Evolutionary conservation across 2,113 vertebrate species (phyloP).

Genomic region (Xiphophorus couchianus): DNA sequence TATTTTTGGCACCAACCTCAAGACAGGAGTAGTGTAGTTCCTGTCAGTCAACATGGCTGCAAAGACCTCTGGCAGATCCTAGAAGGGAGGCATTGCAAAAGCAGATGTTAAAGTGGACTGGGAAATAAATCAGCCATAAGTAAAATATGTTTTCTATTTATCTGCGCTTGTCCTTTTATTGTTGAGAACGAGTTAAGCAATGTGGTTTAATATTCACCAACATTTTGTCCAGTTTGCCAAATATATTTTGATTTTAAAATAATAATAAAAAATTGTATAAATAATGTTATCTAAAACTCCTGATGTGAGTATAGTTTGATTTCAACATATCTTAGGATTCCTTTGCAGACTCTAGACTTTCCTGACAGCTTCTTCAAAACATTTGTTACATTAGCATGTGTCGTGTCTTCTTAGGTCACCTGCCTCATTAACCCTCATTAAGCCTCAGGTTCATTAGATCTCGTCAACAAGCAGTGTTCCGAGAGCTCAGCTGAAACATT

Average conservation of each 20-base stretch:
- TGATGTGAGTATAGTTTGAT: not conserved
- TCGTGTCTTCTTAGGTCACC: constrained; percentile 56
- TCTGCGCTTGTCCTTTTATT: too few species aligned
- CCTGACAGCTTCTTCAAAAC: constrained; percentile 36
- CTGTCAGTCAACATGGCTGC: too few species aligned
- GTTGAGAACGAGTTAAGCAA: not conserved
- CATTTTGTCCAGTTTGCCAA: not conserved
- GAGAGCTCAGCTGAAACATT: constrained; percentile 9
- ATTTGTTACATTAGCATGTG: constrained; percentile 50
- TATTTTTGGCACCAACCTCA: too few species aligned
- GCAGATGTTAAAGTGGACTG: too few species aligned
- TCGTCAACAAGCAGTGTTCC: constrained; percentile 30
- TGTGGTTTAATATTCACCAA: not conserved
- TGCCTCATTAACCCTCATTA: constrained; percentile 55
- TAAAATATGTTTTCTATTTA: too few species aligned
- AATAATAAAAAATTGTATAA: not conserved
- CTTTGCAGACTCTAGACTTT: not conserved
- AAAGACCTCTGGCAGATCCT: too few species aligned
- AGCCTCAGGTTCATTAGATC: constrained; percentile 41
- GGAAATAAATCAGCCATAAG: too few species aligned
- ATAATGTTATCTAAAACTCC: not conserved
- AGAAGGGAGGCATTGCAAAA: too few species aligned
- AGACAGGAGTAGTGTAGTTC: too few species aligned
- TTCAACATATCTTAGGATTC: not conserved
- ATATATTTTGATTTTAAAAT: not conserved